Percentiles rank a stretch among this genome's conserved stretches.
phyloP scores from a whole-genome alignment of 2,888 invertebrate genomes.

The Idaea biselata region DNA sequence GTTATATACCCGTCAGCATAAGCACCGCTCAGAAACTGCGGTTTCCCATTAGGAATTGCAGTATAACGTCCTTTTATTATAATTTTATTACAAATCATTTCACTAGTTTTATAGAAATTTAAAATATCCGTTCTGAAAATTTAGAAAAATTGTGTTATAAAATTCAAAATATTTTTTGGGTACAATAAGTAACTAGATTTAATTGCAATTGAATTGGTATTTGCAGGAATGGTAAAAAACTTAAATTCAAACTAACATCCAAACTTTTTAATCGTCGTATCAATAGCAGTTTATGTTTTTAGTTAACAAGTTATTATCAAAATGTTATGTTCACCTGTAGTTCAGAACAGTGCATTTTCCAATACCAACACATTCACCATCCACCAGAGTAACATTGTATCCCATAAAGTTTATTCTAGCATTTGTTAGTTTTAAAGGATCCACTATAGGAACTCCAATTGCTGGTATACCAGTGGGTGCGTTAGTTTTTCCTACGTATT shows the following conservation, averaged over 20 bases:
- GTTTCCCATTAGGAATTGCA: conserved; percentile 11
- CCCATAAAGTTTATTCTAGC: conserved; percentile 13
- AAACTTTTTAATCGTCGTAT: no score
- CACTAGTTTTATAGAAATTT: conserved; percentile 13
- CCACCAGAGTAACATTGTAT: conserved; percentile 8
- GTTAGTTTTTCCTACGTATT: conserved; percentile 1
- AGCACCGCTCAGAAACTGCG: conserved; percentile 9
- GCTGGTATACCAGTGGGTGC: conserved; percentile 9
- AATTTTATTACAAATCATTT: conserved; percentile 19
- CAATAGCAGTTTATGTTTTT: no score
- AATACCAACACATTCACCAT: conserved; percentile 20
- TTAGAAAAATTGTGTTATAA: not conserved
- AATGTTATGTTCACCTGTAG: conserved; percentile 15
- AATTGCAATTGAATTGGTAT: no score
- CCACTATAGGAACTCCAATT: conserved; percentile 15
- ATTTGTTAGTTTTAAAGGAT: conserved; percentile 14
- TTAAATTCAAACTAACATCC: no score
- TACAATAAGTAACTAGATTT: no score
- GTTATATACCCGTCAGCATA: conserved; percentile 18
- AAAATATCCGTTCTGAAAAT: conserved; percentile 19
- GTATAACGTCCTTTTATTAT: conserved; percentile 17
- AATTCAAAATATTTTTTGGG: no score
- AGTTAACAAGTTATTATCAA: not conserved
- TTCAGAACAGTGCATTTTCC: conserved; percentile 16
- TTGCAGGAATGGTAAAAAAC: no score